Conservation (phyloP, 2,113 vertebrate species). For the Upupa epops region DNA sequence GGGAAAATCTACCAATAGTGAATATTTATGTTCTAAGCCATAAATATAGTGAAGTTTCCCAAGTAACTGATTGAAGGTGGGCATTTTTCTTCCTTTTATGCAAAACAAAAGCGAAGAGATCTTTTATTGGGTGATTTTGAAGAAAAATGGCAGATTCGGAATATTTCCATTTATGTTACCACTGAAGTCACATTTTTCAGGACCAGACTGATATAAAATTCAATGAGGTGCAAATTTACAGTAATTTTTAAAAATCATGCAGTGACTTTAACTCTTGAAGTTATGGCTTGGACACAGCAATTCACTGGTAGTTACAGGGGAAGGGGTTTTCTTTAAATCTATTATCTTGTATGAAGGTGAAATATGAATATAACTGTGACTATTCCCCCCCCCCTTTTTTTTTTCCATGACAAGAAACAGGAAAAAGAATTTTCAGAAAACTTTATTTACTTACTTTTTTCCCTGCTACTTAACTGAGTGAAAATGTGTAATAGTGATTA, state of each 20-base stretch:
- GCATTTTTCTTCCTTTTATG: neutral
- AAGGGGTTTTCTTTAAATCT: neutral
- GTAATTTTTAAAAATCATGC: neutral
- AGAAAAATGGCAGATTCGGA: neutral
- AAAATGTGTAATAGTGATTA: neutral
- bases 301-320: neutral
- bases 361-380: neutral
- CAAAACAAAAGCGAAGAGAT: neutral
- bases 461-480: neutral
- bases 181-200: neutral
- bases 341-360: neutral
- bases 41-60: neutral
- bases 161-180: neutral
- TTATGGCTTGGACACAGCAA: neutral
- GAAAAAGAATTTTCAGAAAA: neutral
- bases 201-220: neutral
- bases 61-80: neutral
- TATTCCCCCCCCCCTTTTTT: neutral
- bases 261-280: neutral
- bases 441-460: neutral
- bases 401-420: neutral
- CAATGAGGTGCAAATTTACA: neutral
- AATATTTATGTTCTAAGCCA: neutral
- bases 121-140: neutral
- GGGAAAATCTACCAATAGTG: neutral